Conservation (phyloP, 2,113 vertebrate genomes). For the Mirounga angustirostris region DNA sequence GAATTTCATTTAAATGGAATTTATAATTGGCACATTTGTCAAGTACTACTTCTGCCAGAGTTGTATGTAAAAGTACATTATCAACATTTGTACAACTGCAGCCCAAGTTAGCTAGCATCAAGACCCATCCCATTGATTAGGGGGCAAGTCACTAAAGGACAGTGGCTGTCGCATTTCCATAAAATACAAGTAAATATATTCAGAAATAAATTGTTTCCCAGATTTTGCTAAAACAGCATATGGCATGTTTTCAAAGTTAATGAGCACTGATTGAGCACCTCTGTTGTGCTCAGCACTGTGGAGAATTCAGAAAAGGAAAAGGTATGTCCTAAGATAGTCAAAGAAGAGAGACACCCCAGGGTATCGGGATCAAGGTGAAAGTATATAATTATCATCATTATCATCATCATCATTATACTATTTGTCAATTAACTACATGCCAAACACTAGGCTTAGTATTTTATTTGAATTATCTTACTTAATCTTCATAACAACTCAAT, state of each 20-base stretch:
- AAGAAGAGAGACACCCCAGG: not conserved
- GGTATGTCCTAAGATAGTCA: not conserved
- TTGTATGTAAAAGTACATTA: conserved; percentile 38
- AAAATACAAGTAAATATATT: conserved; percentile 54
- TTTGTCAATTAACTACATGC: not conserved
- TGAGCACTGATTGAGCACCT: conserved; percentile 49
- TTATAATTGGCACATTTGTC: conserved; percentile 59
- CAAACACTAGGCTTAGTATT: conserved; percentile 32
- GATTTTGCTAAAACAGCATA: conserved; percentile 68
- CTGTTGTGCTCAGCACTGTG: not conserved
- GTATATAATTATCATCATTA: not conserved
- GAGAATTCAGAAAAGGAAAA: not conserved
- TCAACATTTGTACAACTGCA: not conserved
- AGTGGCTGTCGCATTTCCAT: conserved; percentile 27
- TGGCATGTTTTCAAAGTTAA: conserved; percentile 44
- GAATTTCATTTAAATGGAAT: conserved; percentile 52
- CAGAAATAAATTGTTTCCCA: conserved; percentile 57
- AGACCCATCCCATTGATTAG: not conserved
- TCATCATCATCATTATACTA: not conserved
- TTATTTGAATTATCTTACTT: conserved; percentile 27
- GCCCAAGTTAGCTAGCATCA: conserved; percentile 38
- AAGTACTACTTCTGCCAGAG: conserved; percentile 30
- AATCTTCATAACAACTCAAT: not conserved
- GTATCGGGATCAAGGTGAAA: not conserved
- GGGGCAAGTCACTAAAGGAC: conserved; percentile 34